phyloP scores from a whole-genome alignment of 1,140 invertebrate species.

The Condylostylus longicornis region DNA sequence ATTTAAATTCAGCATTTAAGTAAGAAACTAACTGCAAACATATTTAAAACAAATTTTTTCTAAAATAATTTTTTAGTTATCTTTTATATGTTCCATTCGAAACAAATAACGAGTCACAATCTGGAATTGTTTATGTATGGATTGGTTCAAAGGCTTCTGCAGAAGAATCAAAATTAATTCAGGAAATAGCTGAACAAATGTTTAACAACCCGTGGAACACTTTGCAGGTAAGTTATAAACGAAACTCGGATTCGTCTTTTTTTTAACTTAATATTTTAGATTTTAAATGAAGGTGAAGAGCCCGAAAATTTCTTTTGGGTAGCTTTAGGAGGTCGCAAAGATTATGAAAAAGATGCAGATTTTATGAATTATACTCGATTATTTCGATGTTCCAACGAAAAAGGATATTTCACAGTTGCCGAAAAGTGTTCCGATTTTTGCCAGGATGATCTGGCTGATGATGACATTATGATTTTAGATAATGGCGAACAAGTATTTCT shows the following conservation, averaged over 20 bases:
- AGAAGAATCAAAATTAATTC: conserved; percentile 74
- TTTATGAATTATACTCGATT: conserved; percentile 90
- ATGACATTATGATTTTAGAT: conserved; percentile 99
- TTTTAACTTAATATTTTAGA: conserved; percentile 33
- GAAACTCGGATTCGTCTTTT: not conserved
- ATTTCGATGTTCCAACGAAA: conserved; percentile 98
- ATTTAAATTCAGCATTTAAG: conserved; percentile 76
- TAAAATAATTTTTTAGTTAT: conserved; percentile 52
- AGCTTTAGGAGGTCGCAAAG: conserved; percentile 79
- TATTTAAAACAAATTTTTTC: not conserved
- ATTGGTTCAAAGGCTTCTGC: conserved; percentile 77
- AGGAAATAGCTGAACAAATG: conserved; percentile 89
- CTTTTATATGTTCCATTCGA: conserved; percentile 94
- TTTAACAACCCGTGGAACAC: conserved; percentile 82
- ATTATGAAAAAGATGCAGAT: conserved; percentile 78
- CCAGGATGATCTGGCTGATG: conserved; percentile 98
- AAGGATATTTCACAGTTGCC: conserved; percentile 96
- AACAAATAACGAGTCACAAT: conserved; percentile 68
- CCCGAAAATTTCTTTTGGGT: conserved; percentile 99
- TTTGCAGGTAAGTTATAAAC: conserved; percentile 43
- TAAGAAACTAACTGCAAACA: conserved; percentile 35
- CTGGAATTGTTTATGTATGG: conserved; percentile 96
- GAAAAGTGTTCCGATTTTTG: conserved; percentile 99
- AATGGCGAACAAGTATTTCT: conserved; percentile 96
- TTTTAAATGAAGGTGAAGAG: conserved; percentile 92